These are phyloP conservation scores for Willisornis vidua DNA, from an alignment of 2,113 vertebrate genomes.

Conservation along the genomic window DNA sequence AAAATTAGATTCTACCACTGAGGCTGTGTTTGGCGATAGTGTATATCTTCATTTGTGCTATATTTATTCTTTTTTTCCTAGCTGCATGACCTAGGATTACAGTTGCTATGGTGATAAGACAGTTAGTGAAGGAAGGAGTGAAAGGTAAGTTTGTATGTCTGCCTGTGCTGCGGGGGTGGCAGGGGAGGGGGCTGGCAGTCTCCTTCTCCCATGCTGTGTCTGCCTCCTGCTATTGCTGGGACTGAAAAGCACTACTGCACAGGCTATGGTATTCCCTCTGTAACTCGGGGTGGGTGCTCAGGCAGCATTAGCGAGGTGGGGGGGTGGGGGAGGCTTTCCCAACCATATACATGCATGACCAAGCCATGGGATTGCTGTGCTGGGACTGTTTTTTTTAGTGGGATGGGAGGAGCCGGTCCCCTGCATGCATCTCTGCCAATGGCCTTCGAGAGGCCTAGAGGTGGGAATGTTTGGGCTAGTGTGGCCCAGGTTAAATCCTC, in stretches of 20 bases:
- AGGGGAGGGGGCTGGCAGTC: neutral
- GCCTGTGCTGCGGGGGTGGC: neutral
- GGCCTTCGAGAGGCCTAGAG: neutral
- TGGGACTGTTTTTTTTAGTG: neutral
- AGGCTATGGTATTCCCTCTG: neutral
- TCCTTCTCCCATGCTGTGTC: neutral
- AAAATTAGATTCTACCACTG: slow-evolving; percentile 58
- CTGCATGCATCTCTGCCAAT: fast-evolving
- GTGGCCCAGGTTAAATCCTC: neutral
- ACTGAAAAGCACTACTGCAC: neutral
- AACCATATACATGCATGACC: fast-evolving
- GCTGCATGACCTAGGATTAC: slow-evolving; percentile 63
- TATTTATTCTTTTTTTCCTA: slow-evolving; percentile 9
- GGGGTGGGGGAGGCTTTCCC: neutral
- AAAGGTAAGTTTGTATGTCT: slow-evolving; percentile 56
- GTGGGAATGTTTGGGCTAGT: neutral
- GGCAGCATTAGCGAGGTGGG: neutral
- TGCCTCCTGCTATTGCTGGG: neutral
- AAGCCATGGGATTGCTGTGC: neutral
- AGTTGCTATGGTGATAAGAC: slow-evolving; percentile 67
- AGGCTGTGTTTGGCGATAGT: slow-evolving; percentile 37
- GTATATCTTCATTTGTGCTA: slow-evolving; percentile 42
- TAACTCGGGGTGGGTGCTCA: neutral
- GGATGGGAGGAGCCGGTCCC: fast-evolving
- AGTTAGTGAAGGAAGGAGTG: slow-evolving; percentile 47